Evolutionary conservation across 2,113 vertebrate genomes (phyloP).

Genomic region (Parus major): DNA sequence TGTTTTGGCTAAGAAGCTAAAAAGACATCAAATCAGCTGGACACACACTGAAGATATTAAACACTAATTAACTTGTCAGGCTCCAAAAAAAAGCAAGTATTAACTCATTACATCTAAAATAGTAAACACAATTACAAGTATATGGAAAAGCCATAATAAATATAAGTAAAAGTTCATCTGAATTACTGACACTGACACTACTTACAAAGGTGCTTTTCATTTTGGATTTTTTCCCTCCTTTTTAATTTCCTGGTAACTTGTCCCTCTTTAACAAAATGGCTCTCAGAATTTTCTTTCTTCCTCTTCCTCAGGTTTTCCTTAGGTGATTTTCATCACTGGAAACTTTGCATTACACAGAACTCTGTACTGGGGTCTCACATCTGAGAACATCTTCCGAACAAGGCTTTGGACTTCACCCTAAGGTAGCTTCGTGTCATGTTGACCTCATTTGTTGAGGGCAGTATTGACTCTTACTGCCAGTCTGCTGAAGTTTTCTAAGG

Average conservation of each 20-base stretch:
- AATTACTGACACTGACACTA: not conserved
- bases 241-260: not conserved
- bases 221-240: not conserved
- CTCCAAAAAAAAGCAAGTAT: not conserved
- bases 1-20: not conserved
- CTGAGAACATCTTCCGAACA: not conserved
- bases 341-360: not conserved
- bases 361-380: rapidly evolving
- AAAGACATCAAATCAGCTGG: not conserved
- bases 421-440: not conserved
- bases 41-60: not conserved
- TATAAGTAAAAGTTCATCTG: not conserved
- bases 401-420: not conserved
- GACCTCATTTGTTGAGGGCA: not conserved
- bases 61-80: not conserved
- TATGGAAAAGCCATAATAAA: not conserved
- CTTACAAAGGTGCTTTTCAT: not conserved
- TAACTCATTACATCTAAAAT: not conserved
- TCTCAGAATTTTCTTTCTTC: not conserved
- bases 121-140: not conserved
- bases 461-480: not conserved
- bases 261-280: not conserved
- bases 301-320: not conserved
- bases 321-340: not conserved
- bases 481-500: not conserved